Base-by-base conservation (phyloP, 2,888 invertebrate species). In the Seira ritae region DNA sequence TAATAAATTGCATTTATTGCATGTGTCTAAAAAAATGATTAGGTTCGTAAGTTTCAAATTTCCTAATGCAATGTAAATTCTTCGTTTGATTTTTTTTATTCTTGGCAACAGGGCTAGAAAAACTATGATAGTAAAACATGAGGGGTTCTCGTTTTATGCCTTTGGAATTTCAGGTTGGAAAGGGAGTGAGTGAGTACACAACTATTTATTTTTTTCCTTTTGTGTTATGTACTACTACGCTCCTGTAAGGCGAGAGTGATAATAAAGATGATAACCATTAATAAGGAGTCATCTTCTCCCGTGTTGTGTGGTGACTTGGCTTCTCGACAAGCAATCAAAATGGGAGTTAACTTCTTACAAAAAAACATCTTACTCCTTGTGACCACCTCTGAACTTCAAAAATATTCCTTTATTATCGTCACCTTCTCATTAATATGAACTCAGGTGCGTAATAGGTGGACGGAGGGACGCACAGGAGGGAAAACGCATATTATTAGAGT, bases 361-460 rank as follows among this genome's bases (percentile, higher is more conserved):
- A n/a, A 60, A 4, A 60, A n/a, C 60, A 60, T 60, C 42, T 60
- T 60, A 60, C 60, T 60, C 60, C 8, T 60, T 60, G n/a, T 55
- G 68, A 74, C 73, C 68, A 74, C 74, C 73, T 73, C 20, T 3
- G 19, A 1, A 31, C 19, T 20, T 55, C 4, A 4, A 73, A 31
- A 73, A 73, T 31, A 62, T 62, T 62, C 62, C 20, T 31, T 31
- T 55, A 23, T 67, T 69, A 80, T 73, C 23, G 71, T 70, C 76
- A 76, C 81, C 71, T 76, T 62, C 62, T 82, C 81, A 82, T 82
- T 82, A 72, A 76, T 76, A 72, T 71, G 66, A 74, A 46, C 15
- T 15, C 23, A n/a, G 31, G 2, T 37, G 22, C 65, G 65, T 74
- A 69, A n/a, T n/a, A n/a, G n/a, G n/a, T n/a, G 10, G 62, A 12